phyloP scores from a whole-genome alignment of 2,113 vertebrate species.

The Malurus cyaneus region DNA sequence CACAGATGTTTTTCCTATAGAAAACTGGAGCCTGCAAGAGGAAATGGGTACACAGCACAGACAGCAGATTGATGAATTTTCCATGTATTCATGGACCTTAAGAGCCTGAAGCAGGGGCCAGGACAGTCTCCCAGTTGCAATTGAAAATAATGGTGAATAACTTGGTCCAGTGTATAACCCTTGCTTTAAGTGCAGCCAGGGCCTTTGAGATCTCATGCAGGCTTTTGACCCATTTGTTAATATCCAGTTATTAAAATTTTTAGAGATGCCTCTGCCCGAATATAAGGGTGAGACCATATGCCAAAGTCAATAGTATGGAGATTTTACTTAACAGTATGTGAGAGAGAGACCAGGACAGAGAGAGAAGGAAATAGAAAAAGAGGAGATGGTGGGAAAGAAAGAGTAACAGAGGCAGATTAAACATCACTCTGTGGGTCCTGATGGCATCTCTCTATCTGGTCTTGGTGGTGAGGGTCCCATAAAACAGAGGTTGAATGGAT shows the following conservation, averaged over 20 bases:
- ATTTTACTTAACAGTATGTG: not conserved
- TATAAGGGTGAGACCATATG: not conserved
- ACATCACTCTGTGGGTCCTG: not conserved
- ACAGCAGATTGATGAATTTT: not conserved
- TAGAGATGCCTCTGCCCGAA: not conserved
- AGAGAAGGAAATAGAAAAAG: not conserved
- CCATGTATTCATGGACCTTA: not conserved
- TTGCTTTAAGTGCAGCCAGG: not conserved
- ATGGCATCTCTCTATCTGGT: fast-evolving
- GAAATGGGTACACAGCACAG: not conserved
- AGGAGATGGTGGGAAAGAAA: no score
- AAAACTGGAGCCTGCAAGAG: not conserved
- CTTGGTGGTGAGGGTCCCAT: not conserved
- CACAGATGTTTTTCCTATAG: not conserved
- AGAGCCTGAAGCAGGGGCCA: not conserved
- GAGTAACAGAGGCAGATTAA: not conserved
- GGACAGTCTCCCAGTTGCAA: not conserved
- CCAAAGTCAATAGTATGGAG: not conserved
- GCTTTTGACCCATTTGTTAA: not conserved
- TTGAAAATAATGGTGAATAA: not conserved
- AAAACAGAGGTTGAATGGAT: not conserved
- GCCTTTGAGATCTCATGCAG: not conserved
- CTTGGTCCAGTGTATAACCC: not conserved
- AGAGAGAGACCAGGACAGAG: not conserved
- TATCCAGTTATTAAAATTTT: not conserved